Base-by-base conservation (phyloP, 2,888 invertebrate genomes). In the Leptura quadrifasciata region DNA sequence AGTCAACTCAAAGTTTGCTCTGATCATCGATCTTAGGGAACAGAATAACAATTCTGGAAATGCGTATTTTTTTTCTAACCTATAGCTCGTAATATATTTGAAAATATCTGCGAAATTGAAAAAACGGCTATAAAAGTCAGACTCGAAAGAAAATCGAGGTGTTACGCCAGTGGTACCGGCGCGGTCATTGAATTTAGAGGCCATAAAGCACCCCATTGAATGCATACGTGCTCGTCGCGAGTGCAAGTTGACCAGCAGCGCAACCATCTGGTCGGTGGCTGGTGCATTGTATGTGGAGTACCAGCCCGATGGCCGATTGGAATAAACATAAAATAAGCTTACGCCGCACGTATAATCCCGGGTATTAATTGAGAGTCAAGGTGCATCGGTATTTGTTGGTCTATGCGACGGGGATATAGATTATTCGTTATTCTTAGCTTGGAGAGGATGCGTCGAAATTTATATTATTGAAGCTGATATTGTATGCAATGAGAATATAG, bases 301-400 rank as follows among this genome's bases (percentile, higher is more conserved):
- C 75, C 68, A 68, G 77, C 76, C 60, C 71, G 76, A 78, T 86
- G 86, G 85, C 75, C 85, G 75, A 82, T 83, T 85, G 85, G 82
- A 82, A 82, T 84, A 81, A 82, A 86, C 85, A 85, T 86, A 84
- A 86, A 87, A 87, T 87, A 85, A 86, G 85, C 86, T 87, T 85
- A 86, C 35, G 57, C 68, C 57, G 68, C 65, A 65, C 68, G 68
- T 69, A 69, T 69, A 57, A 69, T 57, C 57, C 82, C 80, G 80
- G 79, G 83, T 83, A 83, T 83, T 84, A 84, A 85, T 85, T 85
- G 83, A 84, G 85, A 88, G 86, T 87, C 87, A 83, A 84, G 84
- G 84, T 84, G 87, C 88, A 86, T 88, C 85, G 86, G 87, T 84
- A 86, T 87, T 86, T 84, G 86, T 84, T 85, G 85, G 83, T 84